A percentile compares a stretch with the other conserved stretches of the same genome.
Conservation (phyloP, 2,888 invertebrate genomes). For the Scaptomyza cyrtandrae region DNA sequence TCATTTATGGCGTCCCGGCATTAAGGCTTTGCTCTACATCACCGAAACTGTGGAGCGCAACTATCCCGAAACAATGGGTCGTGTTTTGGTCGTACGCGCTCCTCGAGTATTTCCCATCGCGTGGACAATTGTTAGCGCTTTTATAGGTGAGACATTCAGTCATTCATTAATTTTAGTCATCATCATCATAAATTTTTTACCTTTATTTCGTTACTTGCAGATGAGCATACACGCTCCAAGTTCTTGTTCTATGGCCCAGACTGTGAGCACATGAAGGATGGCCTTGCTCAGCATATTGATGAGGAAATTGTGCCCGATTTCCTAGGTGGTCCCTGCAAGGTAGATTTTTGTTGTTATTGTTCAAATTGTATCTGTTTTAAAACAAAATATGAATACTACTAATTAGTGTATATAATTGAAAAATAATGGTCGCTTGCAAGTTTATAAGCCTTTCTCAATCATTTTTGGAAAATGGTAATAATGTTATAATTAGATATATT, state of each 20-base stretch:
- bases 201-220: slow-evolving; percentile 84
- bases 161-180: too few relatives aligned
- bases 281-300: slow-evolving; percentile 93
- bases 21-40: slow-evolving; percentile 88
- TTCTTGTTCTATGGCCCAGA: slow-evolving; percentile 96
- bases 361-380: neutral
- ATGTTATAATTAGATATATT: neutral
- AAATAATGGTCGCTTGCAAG: slow-evolving; percentile 2
- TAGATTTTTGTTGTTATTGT: slow-evolving; percentile 78
- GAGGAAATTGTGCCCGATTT: slow-evolving; percentile 95
- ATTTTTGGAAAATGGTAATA: neutral
- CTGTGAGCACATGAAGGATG: slow-evolving; percentile 91
- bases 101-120: slow-evolving; percentile 97
- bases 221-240: slow-evolving; percentile 96
- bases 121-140: slow-evolving; percentile 97
- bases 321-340: slow-evolving; percentile 95
- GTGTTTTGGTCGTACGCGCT: slow-evolving; percentile 95
- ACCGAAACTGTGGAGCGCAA: slow-evolving; percentile 96
- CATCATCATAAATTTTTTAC: neutral
- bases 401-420: slow-evolving; percentile 27
- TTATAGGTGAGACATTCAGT: slow-evolving; percentile 89
- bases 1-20: slow-evolving; percentile 97
- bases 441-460: neutral
- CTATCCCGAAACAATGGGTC: slow-evolving; percentile 97
- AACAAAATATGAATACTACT: slow-evolving; percentile 8